Base-by-base conservation (phyloP, 2,888 invertebrate genomes). In the Xestobium rufovillosum region DNA sequence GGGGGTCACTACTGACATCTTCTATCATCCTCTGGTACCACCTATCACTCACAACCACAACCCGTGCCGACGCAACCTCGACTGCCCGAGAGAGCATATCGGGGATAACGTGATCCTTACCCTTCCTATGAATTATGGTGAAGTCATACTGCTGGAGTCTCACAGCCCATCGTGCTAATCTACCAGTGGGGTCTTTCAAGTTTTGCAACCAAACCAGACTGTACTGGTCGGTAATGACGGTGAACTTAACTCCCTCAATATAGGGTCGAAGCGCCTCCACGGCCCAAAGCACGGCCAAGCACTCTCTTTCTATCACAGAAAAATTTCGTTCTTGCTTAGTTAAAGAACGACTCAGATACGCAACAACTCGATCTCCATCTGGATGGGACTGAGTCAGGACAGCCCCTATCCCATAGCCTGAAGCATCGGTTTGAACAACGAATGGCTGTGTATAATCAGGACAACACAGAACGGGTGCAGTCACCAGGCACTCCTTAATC, bases 351-450 rank as follows among this genome's bases (percentile, higher is more conserved):
- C 38, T 39, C 3, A 42, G 32, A 16, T 39, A 51, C 23, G 39
- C 29, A 25, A 50, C 42, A 2, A 48, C 47, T 3, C 36, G 26
- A 28, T 47, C 45, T 2, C 36, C 39, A 1, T 36, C 47, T 11
- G 36, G 29, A 6, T 36, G 26, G 1, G 31, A 10, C 26, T 50
- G 47, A 1, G 43, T 36, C 8, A 50, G 32, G 1, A 49, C 47
- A 3, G 45, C 45, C 2, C 49, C 52, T 2, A 49, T 10, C 4
- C 45, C 49, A 29, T 28, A 47, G 2, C 30, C 41, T 6, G 39
- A 41, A 2, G 48, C 49, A 39, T 52, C 51, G n/a, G 46, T 44
- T 19, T 50, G 50, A n/a, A 52, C 25, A 2, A 31, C 34, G 35
- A 51, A 50, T 3, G 44, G 36, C 3, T 26, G 9, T 11, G 6